Conservation (phyloP, 2,888 invertebrate species). For the Lochmaea capreae region DNA sequence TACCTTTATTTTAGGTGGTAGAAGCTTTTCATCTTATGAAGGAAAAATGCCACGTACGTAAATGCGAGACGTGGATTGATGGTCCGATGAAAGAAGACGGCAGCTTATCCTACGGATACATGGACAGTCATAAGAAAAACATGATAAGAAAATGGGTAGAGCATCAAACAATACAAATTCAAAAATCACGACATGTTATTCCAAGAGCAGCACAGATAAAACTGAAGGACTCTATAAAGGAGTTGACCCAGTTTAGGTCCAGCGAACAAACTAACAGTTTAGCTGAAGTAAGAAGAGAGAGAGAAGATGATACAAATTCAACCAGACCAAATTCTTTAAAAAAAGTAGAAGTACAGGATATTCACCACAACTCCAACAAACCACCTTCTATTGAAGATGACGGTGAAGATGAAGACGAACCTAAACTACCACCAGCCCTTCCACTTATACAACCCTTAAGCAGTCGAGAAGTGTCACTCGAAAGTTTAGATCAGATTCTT, state of each 20-base stretch:
- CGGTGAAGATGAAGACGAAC: constrained; percentile 82
- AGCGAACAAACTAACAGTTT: constrained; percentile 61
- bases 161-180: constrained; percentile 87
- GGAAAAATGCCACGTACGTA: constrained; percentile 80
- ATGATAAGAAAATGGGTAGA: constrained; percentile 96
- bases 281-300: not conserved
- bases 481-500: constrained; percentile 81
- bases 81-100: constrained; percentile 83
- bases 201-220: constrained; percentile 38
- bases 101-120: constrained; percentile 81
- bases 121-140: constrained; percentile 92
- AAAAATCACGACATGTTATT: constrained; percentile 68
- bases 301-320: not conserved
- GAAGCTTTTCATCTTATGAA: constrained; percentile 84
- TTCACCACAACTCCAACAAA: constrained; percentile 57
- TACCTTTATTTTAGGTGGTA: constrained; percentile 62
- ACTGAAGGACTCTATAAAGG: constrained; percentile 66
- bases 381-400: constrained; percentile 61
- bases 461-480: constrained; percentile 85
- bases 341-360: constrained; percentile 30
- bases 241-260: constrained; percentile 74
- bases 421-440: constrained; percentile 83
- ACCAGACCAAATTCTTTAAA: not conserved
- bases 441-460: constrained; percentile 83
- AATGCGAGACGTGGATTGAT: constrained; percentile 95